Evolutionary conservation across 2,888 invertebrate species (phyloP).

Genomic region (Acleris sparsana): DNA sequence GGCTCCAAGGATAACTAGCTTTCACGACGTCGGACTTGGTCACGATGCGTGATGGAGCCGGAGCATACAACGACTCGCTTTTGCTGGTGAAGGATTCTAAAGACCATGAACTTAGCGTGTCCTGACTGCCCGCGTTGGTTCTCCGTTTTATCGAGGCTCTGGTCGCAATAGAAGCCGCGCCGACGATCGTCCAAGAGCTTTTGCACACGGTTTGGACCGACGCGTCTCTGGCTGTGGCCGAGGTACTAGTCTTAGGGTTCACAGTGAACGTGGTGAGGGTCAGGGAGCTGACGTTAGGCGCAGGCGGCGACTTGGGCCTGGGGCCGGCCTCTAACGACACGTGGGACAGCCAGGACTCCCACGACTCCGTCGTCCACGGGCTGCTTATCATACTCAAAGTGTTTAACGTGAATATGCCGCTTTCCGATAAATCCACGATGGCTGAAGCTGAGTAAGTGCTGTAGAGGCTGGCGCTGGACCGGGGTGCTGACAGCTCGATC

Average conservation of each 20-base stretch:
- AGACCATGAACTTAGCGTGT: slow-evolving; percentile 55
- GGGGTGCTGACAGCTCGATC: background rate
- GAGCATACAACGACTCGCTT: slow-evolving; percentile 18
- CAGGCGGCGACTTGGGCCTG: background rate
- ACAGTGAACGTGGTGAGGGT: slow-evolving; percentile 29
- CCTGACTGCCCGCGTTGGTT: background rate
- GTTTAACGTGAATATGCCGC: slow-evolving; percentile 40
- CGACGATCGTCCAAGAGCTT: slow-evolving; percentile 1
- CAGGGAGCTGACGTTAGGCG: background rate
- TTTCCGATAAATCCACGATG: background rate
- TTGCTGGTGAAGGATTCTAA: slow-evolving; percentile 52
- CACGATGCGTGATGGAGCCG: background rate
- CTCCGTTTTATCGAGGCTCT: background rate
- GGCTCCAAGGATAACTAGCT: slow-evolving; percentile 56
- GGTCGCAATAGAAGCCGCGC: background rate
- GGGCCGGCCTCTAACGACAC: background rate
- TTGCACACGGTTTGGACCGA: background rate
- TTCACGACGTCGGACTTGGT: slow-evolving; percentile 35
- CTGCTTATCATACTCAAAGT: slow-evolving; percentile 60
- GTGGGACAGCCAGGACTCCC: slow-evolving; percentile 34
- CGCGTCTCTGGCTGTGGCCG: slow-evolving; percentile 5
- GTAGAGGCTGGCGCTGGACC: slow-evolving; percentile 1
- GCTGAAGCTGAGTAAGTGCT: background rate
- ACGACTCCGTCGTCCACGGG: slow-evolving; percentile 60
- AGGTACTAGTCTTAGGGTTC: slow-evolving; percentile 46